These are phyloP conservation scores for Psittacula derbiana DNA, from an alignment of 2,797 vertebrate genomes.

Conservation along the genomic window DNA sequence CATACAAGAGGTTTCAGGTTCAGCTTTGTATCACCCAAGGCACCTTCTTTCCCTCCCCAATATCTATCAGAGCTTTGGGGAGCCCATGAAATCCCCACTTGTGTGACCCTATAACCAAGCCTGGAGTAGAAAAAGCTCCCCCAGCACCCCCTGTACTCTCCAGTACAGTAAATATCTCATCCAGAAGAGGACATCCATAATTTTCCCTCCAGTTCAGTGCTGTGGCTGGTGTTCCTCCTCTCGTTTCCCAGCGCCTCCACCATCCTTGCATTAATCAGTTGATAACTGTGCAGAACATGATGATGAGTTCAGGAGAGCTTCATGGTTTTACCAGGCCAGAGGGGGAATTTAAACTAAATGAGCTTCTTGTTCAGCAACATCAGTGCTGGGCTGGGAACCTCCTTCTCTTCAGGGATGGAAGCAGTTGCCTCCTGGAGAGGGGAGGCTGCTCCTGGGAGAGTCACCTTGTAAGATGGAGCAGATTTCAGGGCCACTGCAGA, in stretches of 20 bases:
- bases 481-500: background rate
- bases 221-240: background rate
- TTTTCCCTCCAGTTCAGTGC: background rate
- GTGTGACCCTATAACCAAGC: background rate
- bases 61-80: background rate
- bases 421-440: background rate
- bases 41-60: background rate
- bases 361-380: background rate
- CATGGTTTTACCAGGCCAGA: rapidly evolving
- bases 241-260: background rate
- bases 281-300: background rate
- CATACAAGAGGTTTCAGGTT: background rate
- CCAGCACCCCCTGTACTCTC: background rate
- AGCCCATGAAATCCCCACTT: background rate
- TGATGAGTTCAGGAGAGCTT: background rate
- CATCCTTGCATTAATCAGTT: background rate
- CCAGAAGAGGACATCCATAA: background rate
- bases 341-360: background rate
- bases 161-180: background rate
- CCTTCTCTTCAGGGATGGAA: background rate
- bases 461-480: background rate
- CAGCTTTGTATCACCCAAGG: background rate
- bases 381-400: background rate
- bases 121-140: background rate
- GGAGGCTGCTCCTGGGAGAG: background rate